phyloP scores from a whole-genome alignment of 2,888 invertebrate species.

The Phragmatobia fuliginosa region DNA sequence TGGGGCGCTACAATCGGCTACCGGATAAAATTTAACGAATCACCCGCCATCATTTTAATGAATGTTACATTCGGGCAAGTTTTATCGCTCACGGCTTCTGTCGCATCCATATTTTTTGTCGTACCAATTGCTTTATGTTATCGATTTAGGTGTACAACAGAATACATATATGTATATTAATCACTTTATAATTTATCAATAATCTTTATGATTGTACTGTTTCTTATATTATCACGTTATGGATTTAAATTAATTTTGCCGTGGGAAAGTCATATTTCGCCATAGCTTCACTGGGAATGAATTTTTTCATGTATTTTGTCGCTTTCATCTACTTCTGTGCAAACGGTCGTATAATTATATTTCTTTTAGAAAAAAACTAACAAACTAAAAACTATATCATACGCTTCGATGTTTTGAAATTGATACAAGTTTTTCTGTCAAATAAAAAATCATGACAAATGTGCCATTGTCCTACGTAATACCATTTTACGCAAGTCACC shows the following conservation, averaged over 20 bases:
- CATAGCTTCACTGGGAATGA: background rate
- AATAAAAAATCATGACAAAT: constrained; percentile 9
- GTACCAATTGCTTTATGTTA: constrained; percentile 34
- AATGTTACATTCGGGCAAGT: constrained; percentile 57
- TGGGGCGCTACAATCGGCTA: constrained; percentile 53
- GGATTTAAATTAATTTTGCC: background rate
- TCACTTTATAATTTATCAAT: background rate
- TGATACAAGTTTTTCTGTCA: constrained; percentile 1
- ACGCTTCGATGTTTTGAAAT: background rate
- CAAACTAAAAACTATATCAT: background rate
- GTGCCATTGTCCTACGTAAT: constrained; percentile 13
- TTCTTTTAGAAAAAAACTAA: background rate
- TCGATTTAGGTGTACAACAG: constrained; percentile 35
- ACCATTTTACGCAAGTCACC: constrained; percentile 40
- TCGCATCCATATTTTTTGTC: constrained; percentile 41
- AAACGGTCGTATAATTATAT: background rate
- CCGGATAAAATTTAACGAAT: constrained; percentile 65
- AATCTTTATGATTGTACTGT: background rate
- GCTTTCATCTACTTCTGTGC: background rate
- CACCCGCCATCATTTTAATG: constrained; percentile 63
- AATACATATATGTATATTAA: constrained; percentile 12
- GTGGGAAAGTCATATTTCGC: background rate
- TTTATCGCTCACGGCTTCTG: constrained; percentile 55
- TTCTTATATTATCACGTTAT: background rate
- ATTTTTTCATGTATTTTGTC: too few relatives aligned